phyloP scores from a whole-genome alignment of 1,140 invertebrate genomes.

The Amphibalanus amphitrite region DNA sequence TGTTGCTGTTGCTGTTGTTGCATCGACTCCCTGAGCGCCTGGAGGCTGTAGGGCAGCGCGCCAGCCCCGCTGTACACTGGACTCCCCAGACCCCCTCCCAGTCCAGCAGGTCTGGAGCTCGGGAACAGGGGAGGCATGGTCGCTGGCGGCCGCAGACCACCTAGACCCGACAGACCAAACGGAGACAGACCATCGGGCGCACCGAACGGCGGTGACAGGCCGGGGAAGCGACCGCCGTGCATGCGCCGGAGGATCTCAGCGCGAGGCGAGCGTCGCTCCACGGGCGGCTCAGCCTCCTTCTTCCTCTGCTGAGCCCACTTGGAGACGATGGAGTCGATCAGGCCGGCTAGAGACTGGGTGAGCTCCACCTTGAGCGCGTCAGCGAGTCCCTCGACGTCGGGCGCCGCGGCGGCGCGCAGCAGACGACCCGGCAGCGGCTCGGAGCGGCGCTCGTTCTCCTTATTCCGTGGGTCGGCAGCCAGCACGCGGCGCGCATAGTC shows the following conservation, averaged over 20 bases:
- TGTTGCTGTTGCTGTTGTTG: slow-evolving; percentile 19
- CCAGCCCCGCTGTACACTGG: background rate
- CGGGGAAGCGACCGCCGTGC: background rate
- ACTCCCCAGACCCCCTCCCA: background rate
- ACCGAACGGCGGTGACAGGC: slow-evolving; percentile 12
- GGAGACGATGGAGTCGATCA: slow-evolving; percentile 72
- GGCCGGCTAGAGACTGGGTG: slow-evolving; percentile 53
- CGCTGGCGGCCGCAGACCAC: background rate
- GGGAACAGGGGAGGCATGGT: background rate
- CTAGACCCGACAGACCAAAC: background rate
- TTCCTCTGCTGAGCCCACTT: slow-evolving; percentile 19
- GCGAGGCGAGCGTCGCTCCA: slow-evolving; percentile 27
- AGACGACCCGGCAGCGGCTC: background rate
- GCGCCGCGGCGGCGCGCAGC: too few species aligned
- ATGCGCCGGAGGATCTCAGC: background rate
- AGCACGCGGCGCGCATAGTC: background rate
- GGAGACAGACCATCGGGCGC: background rate
- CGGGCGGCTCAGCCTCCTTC: slow-evolving; percentile 51
- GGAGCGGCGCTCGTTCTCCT: background rate
- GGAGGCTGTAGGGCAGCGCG: background rate
- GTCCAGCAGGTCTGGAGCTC: background rate
- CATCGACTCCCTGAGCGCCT: slow-evolving; percentile 10
- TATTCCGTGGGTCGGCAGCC: background rate
- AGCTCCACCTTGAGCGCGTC: slow-evolving; percentile 80
- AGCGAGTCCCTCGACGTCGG: slow-evolving; percentile 59